A percentile compares a stretch with the other conserved stretches of the same genome.
phyloP scores from a whole-genome alignment of 2,113 vertebrate species.

The Lamprotornis superbus region DNA sequence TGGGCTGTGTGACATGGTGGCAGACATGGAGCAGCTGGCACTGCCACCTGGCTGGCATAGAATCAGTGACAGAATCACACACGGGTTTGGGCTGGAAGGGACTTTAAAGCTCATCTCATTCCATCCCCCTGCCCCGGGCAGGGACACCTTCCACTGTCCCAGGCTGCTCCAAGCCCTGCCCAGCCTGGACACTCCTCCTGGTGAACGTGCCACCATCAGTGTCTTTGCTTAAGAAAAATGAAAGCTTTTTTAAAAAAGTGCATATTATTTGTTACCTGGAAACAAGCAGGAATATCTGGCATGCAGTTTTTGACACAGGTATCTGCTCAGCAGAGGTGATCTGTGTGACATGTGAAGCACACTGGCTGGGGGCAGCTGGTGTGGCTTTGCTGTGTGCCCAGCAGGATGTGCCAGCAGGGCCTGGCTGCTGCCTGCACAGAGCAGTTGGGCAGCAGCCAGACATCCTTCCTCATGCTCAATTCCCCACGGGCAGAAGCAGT shows the following conservation, averaged over 20 bases:
- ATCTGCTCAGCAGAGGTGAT: background rate
- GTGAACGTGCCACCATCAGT: accelerated
- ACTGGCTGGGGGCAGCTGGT: accelerated
- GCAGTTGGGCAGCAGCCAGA: no score
- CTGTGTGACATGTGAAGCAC: accelerated
- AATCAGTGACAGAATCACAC: background rate
- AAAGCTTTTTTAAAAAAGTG: background rate
- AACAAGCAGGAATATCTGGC: background rate
- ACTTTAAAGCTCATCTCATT: background rate
- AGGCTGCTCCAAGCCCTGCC: background rate
- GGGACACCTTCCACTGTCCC: background rate
- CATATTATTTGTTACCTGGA: background rate
- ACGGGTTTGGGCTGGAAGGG: background rate
- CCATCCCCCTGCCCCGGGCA: background rate
- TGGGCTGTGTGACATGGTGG: accelerated
- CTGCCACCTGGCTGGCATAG: background rate
- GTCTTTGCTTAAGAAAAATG: background rate
- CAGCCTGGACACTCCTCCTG: accelerated
- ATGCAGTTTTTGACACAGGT: accelerated
- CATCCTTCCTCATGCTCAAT: accelerated
- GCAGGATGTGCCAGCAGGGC: background rate
- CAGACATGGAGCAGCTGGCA: background rate
- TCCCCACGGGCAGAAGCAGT: background rate
- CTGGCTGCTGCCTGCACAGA: no score
- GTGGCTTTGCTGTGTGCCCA: accelerated